phyloP scores from a whole-genome alignment of 2,797 vertebrate genomes.

The Ctenopoma kingsleyae region DNA sequence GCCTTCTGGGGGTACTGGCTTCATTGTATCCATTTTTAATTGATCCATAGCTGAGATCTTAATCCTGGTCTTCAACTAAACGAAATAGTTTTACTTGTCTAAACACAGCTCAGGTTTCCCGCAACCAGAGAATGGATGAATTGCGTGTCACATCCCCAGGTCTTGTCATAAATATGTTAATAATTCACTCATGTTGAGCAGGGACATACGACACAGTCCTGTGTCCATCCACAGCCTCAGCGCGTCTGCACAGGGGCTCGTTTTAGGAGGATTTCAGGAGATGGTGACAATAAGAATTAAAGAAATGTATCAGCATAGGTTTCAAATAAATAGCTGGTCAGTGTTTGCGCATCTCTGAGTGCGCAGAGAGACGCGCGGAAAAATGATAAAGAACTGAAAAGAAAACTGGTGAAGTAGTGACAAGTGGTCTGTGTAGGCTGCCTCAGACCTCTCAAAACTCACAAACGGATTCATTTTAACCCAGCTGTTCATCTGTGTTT shows the following conservation, averaged over 20 bases:
- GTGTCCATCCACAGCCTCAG: background rate
- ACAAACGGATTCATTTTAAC: too few relatives aligned
- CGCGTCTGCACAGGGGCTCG: too few relatives aligned
- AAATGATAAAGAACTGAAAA: too few relatives aligned
- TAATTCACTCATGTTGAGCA: constrained; percentile 7
- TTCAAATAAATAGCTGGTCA: too few relatives aligned
- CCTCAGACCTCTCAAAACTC: too few relatives aligned
- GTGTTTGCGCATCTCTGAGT: too few relatives aligned
- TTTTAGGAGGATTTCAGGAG: background rate
- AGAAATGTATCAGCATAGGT: background rate
- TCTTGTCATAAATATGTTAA: constrained; percentile 2
- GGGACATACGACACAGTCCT: background rate
- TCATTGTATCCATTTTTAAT: background rate
- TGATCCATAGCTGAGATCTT: background rate
- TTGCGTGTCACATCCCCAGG: background rate
- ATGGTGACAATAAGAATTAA: background rate
- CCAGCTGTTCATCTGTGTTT: too few relatives aligned
- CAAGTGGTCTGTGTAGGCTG: too few relatives aligned
- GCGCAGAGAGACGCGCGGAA: too few relatives aligned
- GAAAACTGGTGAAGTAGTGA: too few relatives aligned
- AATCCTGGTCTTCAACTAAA: background rate
- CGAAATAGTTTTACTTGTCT: background rate
- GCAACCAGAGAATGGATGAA: background rate
- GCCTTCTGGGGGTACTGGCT: background rate
- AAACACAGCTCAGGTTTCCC: background rate